A percentile compares a stretch with the other conserved stretches of the same genome.
These are phyloP conservation scores for Eolophus roseicapilla DNA, from an alignment of 2,113 vertebrate genomes.

Conservation along the genomic window DNA sequence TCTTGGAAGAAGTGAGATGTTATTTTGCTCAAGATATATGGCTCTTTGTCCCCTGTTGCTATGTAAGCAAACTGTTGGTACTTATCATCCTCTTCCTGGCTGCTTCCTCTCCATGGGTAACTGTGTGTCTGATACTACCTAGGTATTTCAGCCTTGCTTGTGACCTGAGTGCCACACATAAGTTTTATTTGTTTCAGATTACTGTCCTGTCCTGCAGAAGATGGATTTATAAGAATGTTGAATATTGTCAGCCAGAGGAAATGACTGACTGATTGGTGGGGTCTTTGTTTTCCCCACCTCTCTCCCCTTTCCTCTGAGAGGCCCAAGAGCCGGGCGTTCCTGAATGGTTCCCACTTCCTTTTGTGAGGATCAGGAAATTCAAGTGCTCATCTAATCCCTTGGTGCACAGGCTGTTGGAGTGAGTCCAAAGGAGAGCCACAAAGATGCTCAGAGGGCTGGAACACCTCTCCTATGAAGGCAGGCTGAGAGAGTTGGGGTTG, in stretches of 20 bases:
- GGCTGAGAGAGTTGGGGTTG: not conserved
- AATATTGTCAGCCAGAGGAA: not conserved
- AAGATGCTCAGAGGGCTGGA: not conserved
- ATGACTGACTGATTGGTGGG: accelerated
- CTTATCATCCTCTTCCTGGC: not conserved
- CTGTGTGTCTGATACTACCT: not conserved
- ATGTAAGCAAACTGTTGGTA: not conserved
- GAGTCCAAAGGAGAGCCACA: not conserved
- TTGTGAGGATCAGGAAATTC: not conserved
- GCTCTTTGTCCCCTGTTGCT: not conserved
- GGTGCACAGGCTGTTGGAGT: not conserved
- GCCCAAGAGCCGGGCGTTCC: not conserved
- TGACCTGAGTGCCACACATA: not conserved
- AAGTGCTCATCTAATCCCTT: not conserved
- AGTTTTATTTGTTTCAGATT: not conserved
- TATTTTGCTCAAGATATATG: not conserved
- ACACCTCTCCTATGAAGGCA: not conserved
- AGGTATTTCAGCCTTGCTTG: not conserved
- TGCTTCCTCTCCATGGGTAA: not conserved
- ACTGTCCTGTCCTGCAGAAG: not conserved
- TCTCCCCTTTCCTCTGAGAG: not conserved
- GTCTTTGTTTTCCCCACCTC: not conserved
- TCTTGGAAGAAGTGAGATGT: not conserved
- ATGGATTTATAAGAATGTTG: not conserved
- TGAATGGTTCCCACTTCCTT: not conserved